These are phyloP conservation scores for Dryobota labecula DNA, from an alignment of 2,888 invertebrate genomes.

Conservation along the genomic window DNA sequence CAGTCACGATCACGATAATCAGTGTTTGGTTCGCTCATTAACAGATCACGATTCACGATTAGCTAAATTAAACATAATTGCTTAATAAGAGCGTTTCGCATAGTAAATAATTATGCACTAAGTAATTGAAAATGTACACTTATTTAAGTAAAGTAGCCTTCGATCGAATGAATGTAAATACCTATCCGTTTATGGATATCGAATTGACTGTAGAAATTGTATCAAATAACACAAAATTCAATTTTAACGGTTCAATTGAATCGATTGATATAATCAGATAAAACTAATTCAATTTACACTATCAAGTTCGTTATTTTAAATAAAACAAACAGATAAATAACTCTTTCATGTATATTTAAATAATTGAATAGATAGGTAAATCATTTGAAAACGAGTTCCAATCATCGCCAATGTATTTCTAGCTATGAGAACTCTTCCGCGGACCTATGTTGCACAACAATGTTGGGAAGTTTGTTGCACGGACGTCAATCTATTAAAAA, in stretches of 20 bases:
- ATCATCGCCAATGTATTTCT: conserved; percentile 31
- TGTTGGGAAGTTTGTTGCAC: conserved; percentile 68
- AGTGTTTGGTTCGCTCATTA: conserved; percentile 20
- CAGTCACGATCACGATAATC: conserved; percentile 37
- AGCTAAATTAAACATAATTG: conserved; percentile 20
- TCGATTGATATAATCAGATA: background rate
- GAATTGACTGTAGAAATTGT: background rate
- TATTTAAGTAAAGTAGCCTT: conserved; percentile 15
- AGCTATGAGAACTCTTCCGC: conserved; percentile 32
- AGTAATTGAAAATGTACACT: conserved; percentile 12
- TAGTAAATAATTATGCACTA: conserved; percentile 9
- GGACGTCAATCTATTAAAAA: conserved; percentile 75
- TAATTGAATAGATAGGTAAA: conserved; percentile 1
- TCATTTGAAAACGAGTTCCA: conserved; percentile 3
- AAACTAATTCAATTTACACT: conserved; percentile 11
- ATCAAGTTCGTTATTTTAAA: background rate
- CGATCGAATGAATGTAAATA: background rate
- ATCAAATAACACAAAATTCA: conserved; percentile 1
- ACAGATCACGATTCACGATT: conserved; percentile 46
- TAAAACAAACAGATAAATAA: conserved; percentile 13
- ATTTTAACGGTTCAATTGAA: background rate
- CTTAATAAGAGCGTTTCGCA: conserved; percentile 3
- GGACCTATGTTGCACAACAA: conserved; percentile 73
- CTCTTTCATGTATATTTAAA: background rate
- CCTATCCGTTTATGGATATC: background rate